phyloP scores from a whole-genome alignment of 2,888 invertebrate species.

The Epicampocera succincta region DNA sequence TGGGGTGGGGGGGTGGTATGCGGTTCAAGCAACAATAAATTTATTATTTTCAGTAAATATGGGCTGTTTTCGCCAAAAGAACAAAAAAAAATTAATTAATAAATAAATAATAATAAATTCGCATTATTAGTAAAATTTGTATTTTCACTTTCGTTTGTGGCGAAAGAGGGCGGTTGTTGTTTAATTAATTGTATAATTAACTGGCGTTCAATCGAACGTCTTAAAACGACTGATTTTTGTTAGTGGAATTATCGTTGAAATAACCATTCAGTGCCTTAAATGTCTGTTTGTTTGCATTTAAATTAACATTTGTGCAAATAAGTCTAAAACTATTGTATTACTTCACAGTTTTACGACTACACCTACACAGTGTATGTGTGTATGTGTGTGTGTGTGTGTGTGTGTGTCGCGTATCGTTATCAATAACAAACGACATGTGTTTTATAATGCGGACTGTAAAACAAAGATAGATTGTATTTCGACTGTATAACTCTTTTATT shows the following conservation, averaged over 20 bases:
- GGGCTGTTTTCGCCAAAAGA: too few species aligned
- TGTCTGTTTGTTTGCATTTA: conserved; percentile 5
- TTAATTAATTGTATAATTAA: not conserved
- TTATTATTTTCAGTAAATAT: too few species aligned
- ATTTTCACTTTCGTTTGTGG: conserved; percentile 4
- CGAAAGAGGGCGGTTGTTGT: not conserved
- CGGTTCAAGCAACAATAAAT: too few species aligned
- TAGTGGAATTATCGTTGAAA: conserved; percentile 15
- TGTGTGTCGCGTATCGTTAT: too few species aligned
- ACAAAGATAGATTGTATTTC: too few species aligned
- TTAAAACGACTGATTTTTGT: conserved; percentile 14
- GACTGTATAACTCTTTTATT: too few species aligned
- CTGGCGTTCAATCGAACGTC: conserved; percentile 12
- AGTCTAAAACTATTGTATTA: not conserved
- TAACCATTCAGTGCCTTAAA: conserved; percentile 3
- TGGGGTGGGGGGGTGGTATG: too few species aligned
- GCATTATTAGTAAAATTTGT: not conserved
- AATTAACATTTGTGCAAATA: conserved; percentile 42
- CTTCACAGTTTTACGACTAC: not conserved
- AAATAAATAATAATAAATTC: not conserved
- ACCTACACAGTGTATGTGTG: too few species aligned
- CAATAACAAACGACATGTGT: too few species aligned
- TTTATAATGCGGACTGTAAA: too few species aligned
- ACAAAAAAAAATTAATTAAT: too few species aligned
- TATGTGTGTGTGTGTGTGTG: too few species aligned